phyloP scores from a whole-genome alignment of 2,888 invertebrate species.

The Cerastis leucographa region DNA sequence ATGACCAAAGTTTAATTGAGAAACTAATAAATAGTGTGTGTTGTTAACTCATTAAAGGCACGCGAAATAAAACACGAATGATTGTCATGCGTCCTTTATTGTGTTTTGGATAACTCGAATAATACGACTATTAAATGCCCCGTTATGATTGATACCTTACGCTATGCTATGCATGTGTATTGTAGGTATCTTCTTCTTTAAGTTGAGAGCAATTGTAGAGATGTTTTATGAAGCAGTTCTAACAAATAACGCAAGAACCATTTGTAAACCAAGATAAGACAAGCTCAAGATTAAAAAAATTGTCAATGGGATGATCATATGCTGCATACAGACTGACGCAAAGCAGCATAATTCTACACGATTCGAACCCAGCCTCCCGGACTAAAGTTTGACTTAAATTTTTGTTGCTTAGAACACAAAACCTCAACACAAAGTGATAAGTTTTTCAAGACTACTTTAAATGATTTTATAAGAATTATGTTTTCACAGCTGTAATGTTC shows the following conservation, averaged over 20 bases:
- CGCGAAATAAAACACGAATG: conserved; percentile 44
- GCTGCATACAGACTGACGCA: neutral
- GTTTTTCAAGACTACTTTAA: neutral
- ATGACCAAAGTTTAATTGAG: conserved; percentile 62
- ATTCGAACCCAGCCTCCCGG: neutral
- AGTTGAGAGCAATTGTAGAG: neutral
- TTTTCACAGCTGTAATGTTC: neutral
- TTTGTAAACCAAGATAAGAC: neutral
- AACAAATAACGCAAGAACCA: neutral
- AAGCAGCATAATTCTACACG: neutral
- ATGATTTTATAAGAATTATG: no score
- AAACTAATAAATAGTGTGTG: conserved; percentile 55
- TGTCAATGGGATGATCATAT: neutral
- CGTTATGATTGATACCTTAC: conserved; percentile 18
- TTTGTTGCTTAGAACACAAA: neutral
- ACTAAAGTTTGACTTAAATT: neutral
- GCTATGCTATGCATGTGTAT: neutral
- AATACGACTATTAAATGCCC: conserved; percentile 20
- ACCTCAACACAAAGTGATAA: neutral
- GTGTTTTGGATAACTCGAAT: conserved; percentile 20
- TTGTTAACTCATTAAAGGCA: conserved; percentile 50
- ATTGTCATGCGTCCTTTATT: conserved; percentile 30
- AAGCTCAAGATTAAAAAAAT: neutral
- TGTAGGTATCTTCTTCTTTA: neutral
- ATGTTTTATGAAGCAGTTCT: neutral